These are phyloP conservation scores for Distichodus sexfasciatus DNA, from an alignment of 2,797 vertebrate genomes.

Conservation along the genomic window DNA sequence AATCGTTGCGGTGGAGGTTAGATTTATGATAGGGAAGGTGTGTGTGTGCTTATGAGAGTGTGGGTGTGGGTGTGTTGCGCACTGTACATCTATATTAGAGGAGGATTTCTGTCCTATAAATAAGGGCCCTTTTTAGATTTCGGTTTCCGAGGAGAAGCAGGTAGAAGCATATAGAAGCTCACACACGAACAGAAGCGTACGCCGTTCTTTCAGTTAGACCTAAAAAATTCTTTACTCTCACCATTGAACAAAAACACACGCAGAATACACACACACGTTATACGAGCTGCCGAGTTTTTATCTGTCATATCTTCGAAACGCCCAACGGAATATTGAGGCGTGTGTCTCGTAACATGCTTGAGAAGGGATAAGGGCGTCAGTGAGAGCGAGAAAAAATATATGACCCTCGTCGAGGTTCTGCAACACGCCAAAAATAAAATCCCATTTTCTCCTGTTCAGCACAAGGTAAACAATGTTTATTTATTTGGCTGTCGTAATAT, in stretches of 20 bases:
- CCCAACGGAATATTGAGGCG: slow-evolving; percentile 12
- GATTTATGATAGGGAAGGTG: slow-evolving; percentile 82
- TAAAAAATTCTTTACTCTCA: slow-evolving; percentile 32
- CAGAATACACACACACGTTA: background rate
- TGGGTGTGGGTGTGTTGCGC: background rate
- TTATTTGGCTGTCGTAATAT: no score
- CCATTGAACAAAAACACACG: background rate
- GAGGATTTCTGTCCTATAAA: slow-evolving; percentile 23
- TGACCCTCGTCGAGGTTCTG: no score
- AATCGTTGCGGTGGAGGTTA: slow-evolving; percentile 84
- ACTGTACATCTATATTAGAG: slow-evolving; percentile 7
- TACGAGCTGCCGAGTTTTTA: background rate
- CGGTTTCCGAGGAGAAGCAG: background rate
- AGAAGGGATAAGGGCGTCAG: background rate
- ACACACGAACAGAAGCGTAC: slow-evolving; percentile 2
- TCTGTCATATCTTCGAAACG: background rate
- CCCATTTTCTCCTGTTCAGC: no score
- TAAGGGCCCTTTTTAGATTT: slow-evolving; percentile 42
- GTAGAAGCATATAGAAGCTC: background rate
- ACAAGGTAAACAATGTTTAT: background rate
- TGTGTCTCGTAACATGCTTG: background rate
- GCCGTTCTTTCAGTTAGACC: slow-evolving; percentile 31
- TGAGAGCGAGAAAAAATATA: background rate
- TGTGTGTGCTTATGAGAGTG: slow-evolving; percentile 43
- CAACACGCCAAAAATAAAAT: no score